Evolutionary conservation across 2,797 vertebrate species (phyloP), one percentile per base, ranked within the genome.

Genomic region (Dipus sagitta): DNA sequence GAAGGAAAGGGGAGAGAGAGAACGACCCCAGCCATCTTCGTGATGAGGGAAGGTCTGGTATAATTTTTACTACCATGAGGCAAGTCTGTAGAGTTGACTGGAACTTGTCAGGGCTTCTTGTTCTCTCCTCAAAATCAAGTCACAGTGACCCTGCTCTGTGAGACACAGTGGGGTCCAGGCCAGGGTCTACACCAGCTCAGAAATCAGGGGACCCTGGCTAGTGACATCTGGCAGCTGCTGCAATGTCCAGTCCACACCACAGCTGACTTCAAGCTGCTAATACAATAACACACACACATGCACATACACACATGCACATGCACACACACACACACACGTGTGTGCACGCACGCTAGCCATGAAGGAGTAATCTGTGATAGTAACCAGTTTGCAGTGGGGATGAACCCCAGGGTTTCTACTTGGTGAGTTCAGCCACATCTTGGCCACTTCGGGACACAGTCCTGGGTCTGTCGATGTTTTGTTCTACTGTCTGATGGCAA

Each of bases 101-200:
- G 30, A 52, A 54, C 42, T 18, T 74, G 20, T 32, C 54, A 6
- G 1, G 0, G 14, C 26, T 26, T 52, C 28, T 60, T 14, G 1
- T 28, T 3, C 72, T 24, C 20, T 71, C 28, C 65, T 58, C 42
- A 17, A 28, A 65, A 62, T 12, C 11, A 5, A 60, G 71, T 67
- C 28, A 7, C 13, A 4, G 6, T 2, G 13, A n/a, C 3, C 21
- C 52, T 1, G 32, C 60, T 26, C 62, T 26, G 34, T 2, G n/a
- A 26, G 38, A 28, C 13, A 0, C n/a, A 47, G 65, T 0, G 24
- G 15, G 2, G 0, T 30, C 1, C 64, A 20, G 52, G 30, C 65
- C 18, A 0, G 13, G 5, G 26, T 28, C 34, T 11, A 17, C 2
- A 34, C 21, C 21, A 18, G 26, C 20, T 14, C 65, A 12, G 65